These are phyloP conservation scores for Neopipo cinnamomea DNA, from an alignment of 2,113 vertebrate species.

Conservation along the genomic window DNA sequence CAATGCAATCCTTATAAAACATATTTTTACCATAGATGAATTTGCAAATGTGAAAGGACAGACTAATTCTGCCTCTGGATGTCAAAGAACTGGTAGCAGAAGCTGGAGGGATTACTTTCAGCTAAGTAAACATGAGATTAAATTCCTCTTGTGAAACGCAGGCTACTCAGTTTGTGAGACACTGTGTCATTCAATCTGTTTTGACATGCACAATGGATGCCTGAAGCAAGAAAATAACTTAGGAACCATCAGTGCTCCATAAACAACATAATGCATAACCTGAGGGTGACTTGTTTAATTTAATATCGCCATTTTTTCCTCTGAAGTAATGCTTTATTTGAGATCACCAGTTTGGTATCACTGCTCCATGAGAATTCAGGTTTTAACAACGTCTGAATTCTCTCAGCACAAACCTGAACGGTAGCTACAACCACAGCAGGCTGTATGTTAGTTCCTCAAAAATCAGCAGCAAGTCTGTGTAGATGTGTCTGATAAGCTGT, in stretches of 20 bases:
- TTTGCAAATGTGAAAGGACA: background rate
- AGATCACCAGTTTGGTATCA: background rate
- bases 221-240: background rate
- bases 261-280: background rate
- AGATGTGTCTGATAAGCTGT: background rate
- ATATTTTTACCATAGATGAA: background rate
- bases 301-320: background rate
- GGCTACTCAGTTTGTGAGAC: background rate
- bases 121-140: background rate
- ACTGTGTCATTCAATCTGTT: background rate
- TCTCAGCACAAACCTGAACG: background rate
- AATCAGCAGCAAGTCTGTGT: background rate
- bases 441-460: background rate
- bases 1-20: background rate
- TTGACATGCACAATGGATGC: background rate
- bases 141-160: background rate
- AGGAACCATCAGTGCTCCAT: background rate
- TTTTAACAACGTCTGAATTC: background rate
- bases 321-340: background rate
- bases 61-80: background rate
- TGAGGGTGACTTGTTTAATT: background rate
- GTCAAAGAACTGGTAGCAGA: background rate
- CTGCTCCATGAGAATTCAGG: background rate
- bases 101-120: background rate
- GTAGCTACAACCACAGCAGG: background rate